Evolutionary conservation across 1,140 invertebrate species (phyloP).

Genomic region (Calosoma granatense): DNA sequence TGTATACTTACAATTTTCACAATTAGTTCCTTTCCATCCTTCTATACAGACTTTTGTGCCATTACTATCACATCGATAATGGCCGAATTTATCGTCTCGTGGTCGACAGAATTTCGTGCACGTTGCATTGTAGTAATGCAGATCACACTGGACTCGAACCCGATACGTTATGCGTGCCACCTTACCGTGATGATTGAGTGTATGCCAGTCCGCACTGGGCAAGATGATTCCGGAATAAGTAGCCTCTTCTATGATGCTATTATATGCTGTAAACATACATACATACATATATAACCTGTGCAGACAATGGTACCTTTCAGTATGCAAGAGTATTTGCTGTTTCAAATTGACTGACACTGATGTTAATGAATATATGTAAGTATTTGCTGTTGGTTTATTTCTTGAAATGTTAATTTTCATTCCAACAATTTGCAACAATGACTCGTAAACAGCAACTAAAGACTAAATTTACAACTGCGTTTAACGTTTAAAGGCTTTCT

Average conservation of each 20-base stretch:
- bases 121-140: conserved; percentile 88
- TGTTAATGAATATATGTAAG: too few relatives aligned
- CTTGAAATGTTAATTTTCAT: too few relatives aligned
- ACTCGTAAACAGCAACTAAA: too few relatives aligned
- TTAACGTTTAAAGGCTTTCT: too few relatives aligned
- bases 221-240: conserved; percentile 83
- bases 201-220: conserved; percentile 83
- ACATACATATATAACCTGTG: neutral
- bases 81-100: conserved; percentile 86
- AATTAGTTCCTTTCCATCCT: conserved; percentile 89
- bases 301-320: too few relatives aligned
- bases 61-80: conserved; percentile 79
- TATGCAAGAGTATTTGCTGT: too few relatives aligned
- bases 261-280: conserved; percentile 40
- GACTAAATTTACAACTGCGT: too few relatives aligned
- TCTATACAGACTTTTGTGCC: conserved; percentile 86
- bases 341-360: too few relatives aligned
- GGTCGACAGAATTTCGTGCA: conserved; percentile 89
- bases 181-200: conserved; percentile 65
- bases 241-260: conserved; percentile 73
- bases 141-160: conserved; percentile 81
- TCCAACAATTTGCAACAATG: too few relatives aligned
- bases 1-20: conserved; percentile 64
- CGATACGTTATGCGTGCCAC: conserved; percentile 71
- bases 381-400: too few relatives aligned